phyloP scores from a whole-genome alignment of 2,113 vertebrate species.

The Onychorhynchus coronatus region DNA sequence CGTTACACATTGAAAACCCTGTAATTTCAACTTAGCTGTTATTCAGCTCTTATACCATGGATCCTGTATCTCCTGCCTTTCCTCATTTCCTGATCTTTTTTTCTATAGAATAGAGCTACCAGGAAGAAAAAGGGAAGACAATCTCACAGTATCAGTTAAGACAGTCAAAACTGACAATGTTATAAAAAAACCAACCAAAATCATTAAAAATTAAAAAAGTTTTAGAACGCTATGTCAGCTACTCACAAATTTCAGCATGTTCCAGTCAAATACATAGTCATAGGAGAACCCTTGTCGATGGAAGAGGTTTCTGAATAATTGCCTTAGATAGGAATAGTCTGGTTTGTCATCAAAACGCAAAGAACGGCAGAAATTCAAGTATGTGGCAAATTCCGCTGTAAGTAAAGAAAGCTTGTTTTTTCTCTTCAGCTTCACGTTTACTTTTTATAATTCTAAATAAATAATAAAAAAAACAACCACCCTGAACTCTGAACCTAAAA shows the following conservation, averaged over 20 bases:
- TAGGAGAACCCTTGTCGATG: constrained; percentile 96
- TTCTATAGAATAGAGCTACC: not conserved
- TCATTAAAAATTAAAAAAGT: not conserved
- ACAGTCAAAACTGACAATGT: not conserved
- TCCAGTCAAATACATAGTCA: constrained; percentile 98
- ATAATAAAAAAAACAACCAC: not conserved
- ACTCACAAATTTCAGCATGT: constrained; percentile 98
- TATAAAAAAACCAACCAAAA: not conserved
- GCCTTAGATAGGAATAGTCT: constrained; percentile 92
- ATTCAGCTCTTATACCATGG: not conserved
- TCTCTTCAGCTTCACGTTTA: not conserved
- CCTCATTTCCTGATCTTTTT: not conserved
- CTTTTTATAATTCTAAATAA: not conserved
- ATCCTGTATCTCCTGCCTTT: not conserved
- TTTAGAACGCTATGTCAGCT: not conserved
- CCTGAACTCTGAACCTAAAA: not conserved
- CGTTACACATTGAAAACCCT: not conserved
- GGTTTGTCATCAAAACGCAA: constrained; percentile 96
- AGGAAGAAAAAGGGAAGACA: not conserved
- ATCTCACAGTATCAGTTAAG: not conserved
- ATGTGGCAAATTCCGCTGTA: constrained; percentile 93
- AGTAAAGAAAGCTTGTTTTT: not conserved
- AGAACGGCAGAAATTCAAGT: constrained; percentile 94
- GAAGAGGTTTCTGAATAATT: constrained; percentile 94
- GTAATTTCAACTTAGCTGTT: not conserved